A percentile compares a stretch with the other conserved stretches of the same genome.
These are phyloP conservation scores for Yponomeuta cagnagella DNA, from an alignment of 2,888 invertebrate genomes.

Conservation along the genomic window DNA sequence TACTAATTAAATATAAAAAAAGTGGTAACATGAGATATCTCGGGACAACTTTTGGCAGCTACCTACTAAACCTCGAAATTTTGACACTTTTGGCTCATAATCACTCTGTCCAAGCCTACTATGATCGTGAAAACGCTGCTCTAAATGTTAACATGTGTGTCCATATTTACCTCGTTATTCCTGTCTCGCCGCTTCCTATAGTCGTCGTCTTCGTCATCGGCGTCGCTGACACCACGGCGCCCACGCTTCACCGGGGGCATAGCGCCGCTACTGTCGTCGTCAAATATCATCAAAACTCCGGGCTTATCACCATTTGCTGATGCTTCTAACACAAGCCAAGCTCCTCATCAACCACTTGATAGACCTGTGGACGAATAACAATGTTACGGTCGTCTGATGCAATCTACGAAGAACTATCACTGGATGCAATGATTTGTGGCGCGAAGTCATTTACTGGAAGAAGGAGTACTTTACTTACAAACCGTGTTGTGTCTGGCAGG, in stretches of 20 bases:
- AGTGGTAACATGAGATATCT: too few species aligned
- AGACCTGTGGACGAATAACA: not conserved
- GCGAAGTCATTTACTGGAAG: not conserved
- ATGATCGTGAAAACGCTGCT: too few species aligned
- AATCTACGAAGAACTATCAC: too few species aligned
- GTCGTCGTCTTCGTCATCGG: conserved; percentile 81
- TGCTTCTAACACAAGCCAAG: not conserved
- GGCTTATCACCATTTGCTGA: not conserved
- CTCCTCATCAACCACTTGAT: not conserved
- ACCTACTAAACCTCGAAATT: too few species aligned
- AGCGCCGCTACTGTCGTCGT: conserved; percentile 39
- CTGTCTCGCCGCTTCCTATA: conserved; percentile 84
- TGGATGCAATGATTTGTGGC: not conserved
- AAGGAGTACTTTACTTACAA: not conserved
- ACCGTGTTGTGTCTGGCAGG: not conserved
- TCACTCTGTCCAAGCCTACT: too few species aligned
- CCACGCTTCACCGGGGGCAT: conserved; percentile 64
- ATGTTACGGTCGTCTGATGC: not conserved
- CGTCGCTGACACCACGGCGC: conserved; percentile 71
- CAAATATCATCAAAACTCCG: conserved; percentile 45
- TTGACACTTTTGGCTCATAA: too few species aligned
- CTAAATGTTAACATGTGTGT: too few species aligned
- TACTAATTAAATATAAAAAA: too few species aligned
- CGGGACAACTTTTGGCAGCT: too few species aligned
- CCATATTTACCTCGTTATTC: conserved; percentile 80